Evolutionary conservation across 2,888 invertebrate species (phyloP), one percentile per base, ranked within the genome.

Genomic region (Yponomeuta sedellus): DNA sequence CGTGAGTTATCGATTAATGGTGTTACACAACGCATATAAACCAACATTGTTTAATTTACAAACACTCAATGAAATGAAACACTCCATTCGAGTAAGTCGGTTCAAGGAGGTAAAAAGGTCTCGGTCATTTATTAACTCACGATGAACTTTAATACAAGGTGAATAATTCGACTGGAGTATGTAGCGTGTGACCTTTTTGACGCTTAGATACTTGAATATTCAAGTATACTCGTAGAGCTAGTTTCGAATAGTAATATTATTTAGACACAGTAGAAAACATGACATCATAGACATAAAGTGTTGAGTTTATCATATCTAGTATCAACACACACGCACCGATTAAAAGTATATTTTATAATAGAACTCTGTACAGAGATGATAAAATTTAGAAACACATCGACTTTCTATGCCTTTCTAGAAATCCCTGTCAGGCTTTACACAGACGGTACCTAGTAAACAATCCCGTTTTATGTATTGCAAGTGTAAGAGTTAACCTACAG

Each of bases 141-240:
- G 68, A 69, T 69, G 79, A 80, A 79, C 78, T 81, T 80, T 78
- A 79, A 74, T 75, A 78, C 80, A 81, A 84, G 82, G 82, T 83
- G 80, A 84, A 79, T 82, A 76, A 81, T 79, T 75, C 75, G 70
- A 52, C 20, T 69, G 69, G 75, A 75, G 72, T 77, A 72, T 62
- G 16, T 34, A 39, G 74, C 75, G 72, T 75, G 71, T 77, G 77
- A 81, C 78, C 78, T 80, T 79, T 80, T 70, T 70, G 66, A 75
- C 80, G 73, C 78, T 78, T 71, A 80, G 78, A 72, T 34, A 34
- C 34, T 34, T 34, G 34, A 34, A 34, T 5, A 34, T 34, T 34
- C 10, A 34, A 34, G 34, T 34, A 8, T 34, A n/a, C n/a, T n/a
- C n/a, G n/a, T n/a, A 8, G 34, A 34, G 34, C 34, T 34, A 34